Evolutionary conservation across 2,113 vertebrate species (phyloP).

Genomic region (Cygnus atratus): DNA sequence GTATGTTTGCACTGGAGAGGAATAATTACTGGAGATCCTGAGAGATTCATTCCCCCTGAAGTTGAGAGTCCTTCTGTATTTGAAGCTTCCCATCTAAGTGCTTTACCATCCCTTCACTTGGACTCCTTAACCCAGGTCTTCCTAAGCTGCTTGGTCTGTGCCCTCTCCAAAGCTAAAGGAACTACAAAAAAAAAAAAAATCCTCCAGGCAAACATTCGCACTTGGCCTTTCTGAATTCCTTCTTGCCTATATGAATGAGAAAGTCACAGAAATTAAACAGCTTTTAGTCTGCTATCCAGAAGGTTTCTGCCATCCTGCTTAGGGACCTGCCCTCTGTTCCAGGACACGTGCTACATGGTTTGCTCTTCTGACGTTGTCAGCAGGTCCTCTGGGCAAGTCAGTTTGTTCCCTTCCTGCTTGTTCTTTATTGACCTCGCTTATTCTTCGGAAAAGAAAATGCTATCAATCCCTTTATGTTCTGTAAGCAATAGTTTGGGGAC

Average conservation of each 20-base stretch:
- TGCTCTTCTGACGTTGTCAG: background rate
- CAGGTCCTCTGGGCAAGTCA: rapidly evolving
- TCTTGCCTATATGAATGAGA: background rate
- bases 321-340: rapidly evolving
- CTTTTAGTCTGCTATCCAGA: background rate
- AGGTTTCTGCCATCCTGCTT: background rate
- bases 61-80: background rate
- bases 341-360: rapidly evolving
- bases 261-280: background rate
- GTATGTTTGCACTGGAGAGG: background rate
- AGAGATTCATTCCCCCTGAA: background rate
- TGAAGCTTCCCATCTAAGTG: background rate
- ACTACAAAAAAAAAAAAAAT: background rate
- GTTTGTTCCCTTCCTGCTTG: background rate
- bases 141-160: rapidly evolving
- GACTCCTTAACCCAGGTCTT: background rate
- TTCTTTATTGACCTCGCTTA: background rate
- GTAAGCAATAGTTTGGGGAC: background rate
- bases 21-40: background rate
- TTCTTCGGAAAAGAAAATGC: background rate
- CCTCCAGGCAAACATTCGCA: background rate
- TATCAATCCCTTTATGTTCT: background rate
- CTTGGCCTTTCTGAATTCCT: background rate
- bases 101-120: background rate
- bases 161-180: background rate